A percentile compares a stretch with the other conserved stretches of the same genome.
These are phyloP conservation scores for Griposia aprilina DNA, from an alignment of 2,888 invertebrate genomes.

Conservation along the genomic window DNA sequence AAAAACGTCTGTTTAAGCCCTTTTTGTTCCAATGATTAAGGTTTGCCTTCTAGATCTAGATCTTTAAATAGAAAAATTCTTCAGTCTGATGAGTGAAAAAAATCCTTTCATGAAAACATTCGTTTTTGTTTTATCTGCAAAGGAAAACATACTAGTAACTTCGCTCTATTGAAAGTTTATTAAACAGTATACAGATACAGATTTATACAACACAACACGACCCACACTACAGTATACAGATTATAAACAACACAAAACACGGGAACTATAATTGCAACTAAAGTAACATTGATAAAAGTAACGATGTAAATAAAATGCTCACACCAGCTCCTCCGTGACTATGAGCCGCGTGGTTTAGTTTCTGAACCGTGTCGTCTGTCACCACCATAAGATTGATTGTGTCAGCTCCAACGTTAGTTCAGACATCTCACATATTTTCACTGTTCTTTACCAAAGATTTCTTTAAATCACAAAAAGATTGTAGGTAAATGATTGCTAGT, in stretches of 20 bases:
- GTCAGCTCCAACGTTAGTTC: conserved; percentile 37
- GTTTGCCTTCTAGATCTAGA: background rate
- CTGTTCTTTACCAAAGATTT: conserved; percentile 1
- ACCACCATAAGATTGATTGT: conserved; percentile 62
- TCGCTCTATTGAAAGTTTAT: background rate
- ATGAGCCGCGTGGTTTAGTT: conserved; percentile 22
- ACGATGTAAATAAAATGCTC: no score
- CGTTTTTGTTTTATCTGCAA: background rate
- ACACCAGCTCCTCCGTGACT: conserved; percentile 28
- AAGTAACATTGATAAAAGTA: background rate
- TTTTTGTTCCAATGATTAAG: background rate
- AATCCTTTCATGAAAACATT: background rate
- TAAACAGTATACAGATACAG: no score
- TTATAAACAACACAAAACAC: background rate
- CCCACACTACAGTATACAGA: no score
- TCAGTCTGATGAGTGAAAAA: background rate
- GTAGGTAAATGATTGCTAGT: background rate
- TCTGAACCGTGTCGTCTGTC: conserved; percentile 54
- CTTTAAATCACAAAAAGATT: conserved; percentile 24
- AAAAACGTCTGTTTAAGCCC: background rate
- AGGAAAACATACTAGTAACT: background rate
- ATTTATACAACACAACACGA: no score
- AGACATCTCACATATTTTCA: conserved; percentile 34
- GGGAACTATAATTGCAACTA: background rate
- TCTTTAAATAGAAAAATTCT: background rate